phyloP scores from a whole-genome alignment of 2,888 invertebrate genomes.

The Ischnura elegans region DNA sequence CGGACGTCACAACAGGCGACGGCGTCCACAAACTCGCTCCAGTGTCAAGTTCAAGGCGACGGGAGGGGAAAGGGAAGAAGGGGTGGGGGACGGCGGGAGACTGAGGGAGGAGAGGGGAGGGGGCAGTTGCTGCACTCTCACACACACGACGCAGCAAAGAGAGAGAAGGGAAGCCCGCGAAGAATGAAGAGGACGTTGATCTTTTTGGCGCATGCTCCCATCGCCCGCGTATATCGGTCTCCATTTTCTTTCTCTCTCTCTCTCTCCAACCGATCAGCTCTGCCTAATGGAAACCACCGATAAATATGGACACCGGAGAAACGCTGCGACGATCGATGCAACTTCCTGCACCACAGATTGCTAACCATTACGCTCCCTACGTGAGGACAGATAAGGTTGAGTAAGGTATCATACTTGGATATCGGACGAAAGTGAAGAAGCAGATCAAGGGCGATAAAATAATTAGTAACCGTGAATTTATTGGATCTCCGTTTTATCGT shows the following conservation, averaged over 20 bases:
- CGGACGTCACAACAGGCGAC: not conserved
- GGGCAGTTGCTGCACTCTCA: no score
- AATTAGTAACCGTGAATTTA: no score
- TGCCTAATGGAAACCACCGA: not conserved
- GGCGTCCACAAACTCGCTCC: not conserved
- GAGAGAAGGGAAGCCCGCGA: not conserved
- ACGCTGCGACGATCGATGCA: not conserved
- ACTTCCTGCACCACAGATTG: not conserved
- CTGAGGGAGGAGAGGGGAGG: not conserved
- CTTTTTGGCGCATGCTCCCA: not conserved
- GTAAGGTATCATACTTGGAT: no score
- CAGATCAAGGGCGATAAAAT: no score
- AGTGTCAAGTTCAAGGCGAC: conserved; percentile 61
- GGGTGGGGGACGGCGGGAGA: not conserved
- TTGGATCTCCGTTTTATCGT: no score
- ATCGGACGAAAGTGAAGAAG: no score
- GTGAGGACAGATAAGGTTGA: no score
- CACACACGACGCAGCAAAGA: not conserved
- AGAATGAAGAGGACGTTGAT: not conserved
- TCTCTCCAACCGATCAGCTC: no score
- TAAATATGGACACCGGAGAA: not conserved
- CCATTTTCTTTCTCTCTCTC: no score
- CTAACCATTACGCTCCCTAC: no score
- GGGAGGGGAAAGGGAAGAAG: not conserved
- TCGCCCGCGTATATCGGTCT: not conserved